phyloP scores from a whole-genome alignment of 2,797 vertebrate species.

The Enteromius trimaculatus region DNA sequence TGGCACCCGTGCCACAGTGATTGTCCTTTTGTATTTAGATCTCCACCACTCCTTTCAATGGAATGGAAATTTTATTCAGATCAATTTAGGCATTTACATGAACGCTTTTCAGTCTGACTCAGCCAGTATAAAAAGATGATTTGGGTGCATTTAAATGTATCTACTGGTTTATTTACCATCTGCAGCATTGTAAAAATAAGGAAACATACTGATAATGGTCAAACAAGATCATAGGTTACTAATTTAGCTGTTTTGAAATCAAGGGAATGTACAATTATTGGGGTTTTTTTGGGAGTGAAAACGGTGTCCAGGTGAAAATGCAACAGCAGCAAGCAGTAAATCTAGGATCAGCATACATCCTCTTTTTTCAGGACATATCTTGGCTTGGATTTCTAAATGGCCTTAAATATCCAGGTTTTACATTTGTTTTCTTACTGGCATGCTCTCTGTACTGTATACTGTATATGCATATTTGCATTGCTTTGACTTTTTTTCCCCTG shows the following conservation, averaged over 20 bases:
- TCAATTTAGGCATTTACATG: background rate
- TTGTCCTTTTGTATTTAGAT: background rate
- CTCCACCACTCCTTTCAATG: background rate
- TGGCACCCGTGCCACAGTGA: background rate
- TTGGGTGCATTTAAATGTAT: background rate
- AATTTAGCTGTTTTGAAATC: background rate
- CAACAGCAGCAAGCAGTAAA: background rate
- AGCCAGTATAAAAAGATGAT: background rate
- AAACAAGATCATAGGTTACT: background rate
- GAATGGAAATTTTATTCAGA: background rate
- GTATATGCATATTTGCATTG: background rate
- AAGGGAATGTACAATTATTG: background rate
- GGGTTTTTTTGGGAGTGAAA: background rate
- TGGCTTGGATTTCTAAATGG: background rate
- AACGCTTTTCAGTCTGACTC: background rate
- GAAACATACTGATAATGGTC: background rate
- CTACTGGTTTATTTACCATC: background rate
- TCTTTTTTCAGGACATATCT: background rate
- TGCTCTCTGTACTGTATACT: background rate
- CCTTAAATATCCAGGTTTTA: background rate
- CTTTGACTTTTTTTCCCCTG: background rate
- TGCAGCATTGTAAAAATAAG: background rate
- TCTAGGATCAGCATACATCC: background rate
- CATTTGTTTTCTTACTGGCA: background rate
- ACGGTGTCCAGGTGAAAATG: background rate